Evolutionary conservation across 2,113 vertebrate genomes (phyloP), one percentile per base, ranked within the genome.

Genomic region (Siphamia tubifer): DNA sequence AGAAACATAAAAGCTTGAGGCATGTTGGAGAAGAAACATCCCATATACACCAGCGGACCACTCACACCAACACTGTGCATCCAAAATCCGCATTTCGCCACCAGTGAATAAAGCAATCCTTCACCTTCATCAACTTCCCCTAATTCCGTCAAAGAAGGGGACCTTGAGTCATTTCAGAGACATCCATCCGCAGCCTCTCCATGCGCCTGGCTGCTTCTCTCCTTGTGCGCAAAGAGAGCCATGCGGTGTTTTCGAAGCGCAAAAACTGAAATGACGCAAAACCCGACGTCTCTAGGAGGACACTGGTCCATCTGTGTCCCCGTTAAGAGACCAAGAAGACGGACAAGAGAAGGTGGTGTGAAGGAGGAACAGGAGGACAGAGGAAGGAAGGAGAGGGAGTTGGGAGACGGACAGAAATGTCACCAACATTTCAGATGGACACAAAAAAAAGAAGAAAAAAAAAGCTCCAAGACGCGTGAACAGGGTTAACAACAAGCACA

Each of bases 101-200:
- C 12, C 40, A n/a, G 27, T 12, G 23, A 56, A 42, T 45, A 0
- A 20, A 9, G 8, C 49, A 10, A 19, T 44, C 13, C 24, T 51
- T 49, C 61, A 77, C 74, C 64, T 64, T 58, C 52, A 66, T 45
- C 32, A 74, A 83, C 68, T 83, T 72, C 45, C 23, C 23, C 48
- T n/a, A 51, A 38, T 42, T 44, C 56, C 62, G 57, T 31, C 20
- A 42, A 20, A 2, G 11, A 4, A 1, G 44, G 4, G 8, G 17
- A 23, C 27, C 23, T 32, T 70, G 17, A 17, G 38, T 72, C 38
- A 32, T 68, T 31, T 58, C 12, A 9, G 20, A 5, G 32, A n/a
- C 28, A 60, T 62, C 67, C 65, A 63, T 40, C 55, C 48, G 60
- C 64, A 79, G 9, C 68, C 65, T 52, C 34, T n/a, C 45, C 27